phyloP scores from a whole-genome alignment of 2,113 vertebrate genomes.

The Seriola quinqueradiata region DNA sequence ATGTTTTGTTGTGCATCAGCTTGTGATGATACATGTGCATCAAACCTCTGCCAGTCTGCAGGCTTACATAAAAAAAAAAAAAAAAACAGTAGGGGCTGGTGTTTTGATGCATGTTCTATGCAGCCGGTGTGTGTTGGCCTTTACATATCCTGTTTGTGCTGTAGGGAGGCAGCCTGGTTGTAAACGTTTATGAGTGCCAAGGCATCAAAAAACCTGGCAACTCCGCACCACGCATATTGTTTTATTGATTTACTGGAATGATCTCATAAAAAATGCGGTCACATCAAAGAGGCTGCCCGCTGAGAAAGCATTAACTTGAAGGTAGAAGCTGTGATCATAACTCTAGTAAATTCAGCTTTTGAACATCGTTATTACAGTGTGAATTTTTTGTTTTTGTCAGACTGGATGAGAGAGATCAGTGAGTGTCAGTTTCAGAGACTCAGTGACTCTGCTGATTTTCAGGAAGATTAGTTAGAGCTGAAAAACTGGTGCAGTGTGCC shows the following conservation, averaged over 20 bases:
- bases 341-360: neutral
- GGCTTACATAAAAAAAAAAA: neutral
- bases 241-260: conserved; percentile 12
- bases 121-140: neutral
- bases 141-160: neutral
- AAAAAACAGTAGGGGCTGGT: neutral
- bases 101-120: neutral
- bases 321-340: neutral
- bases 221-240: neutral
- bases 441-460: neutral
- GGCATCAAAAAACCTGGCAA: conserved; percentile 8
- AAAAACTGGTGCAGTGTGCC: conserved; percentile 18
- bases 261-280: conserved; percentile 11
- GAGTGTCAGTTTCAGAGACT: neutral
- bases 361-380: neutral
- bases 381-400: neutral
- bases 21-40: neutral
- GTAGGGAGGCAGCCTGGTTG: neutral
- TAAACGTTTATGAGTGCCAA: conserved; percentile 19
- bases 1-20: no score
- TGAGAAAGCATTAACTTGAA: neutral
- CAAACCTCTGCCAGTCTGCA: neutral
- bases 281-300: neutral
- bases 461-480: conserved; percentile 28
- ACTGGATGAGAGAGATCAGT: neutral